phyloP scores from a whole-genome alignment of 2,888 invertebrate genomes.

The Drosophila pegasa region DNA sequence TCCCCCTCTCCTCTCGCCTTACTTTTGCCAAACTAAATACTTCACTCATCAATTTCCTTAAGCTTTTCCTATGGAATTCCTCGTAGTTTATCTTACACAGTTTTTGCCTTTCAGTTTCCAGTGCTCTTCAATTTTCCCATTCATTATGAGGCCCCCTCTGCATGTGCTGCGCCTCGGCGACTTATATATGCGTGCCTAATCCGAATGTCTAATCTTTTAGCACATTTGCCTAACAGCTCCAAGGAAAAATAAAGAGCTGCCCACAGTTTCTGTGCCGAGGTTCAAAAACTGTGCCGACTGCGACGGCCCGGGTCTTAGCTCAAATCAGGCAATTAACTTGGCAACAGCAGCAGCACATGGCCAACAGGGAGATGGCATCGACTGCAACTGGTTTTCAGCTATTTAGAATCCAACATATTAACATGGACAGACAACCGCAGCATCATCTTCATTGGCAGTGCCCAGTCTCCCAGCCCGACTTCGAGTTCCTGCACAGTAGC shows the following conservation, averaged over 20 bases:
- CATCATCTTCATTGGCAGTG: constrained; percentile 38
- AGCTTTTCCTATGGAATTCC: not conserved
- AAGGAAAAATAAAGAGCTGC: constrained; percentile 30
- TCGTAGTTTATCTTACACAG: constrained; percentile 1
- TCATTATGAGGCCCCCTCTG: not conserved
- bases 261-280: constrained; percentile 28
- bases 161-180: not conserved
- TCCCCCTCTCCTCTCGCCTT: not conserved
- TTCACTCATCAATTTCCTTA: not conserved
- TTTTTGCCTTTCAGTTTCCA: not conserved
- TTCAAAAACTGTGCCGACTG: constrained; percentile 42
- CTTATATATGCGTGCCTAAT: constrained; percentile 60
- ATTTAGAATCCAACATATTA: constrained; percentile 61
- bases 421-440: constrained; percentile 39
- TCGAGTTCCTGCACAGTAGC: constrained; percentile 58
- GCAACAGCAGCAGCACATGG: constrained; percentile 13
- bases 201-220: constrained; percentile 66
- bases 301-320: constrained; percentile 28
- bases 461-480: not conserved
- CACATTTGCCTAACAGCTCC: constrained; percentile 67
- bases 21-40: not conserved
- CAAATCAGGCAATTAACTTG: constrained; percentile 73
- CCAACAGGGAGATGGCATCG: constrained; percentile 28
- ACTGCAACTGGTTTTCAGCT: constrained; percentile 65
- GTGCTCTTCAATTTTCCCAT: not conserved